phyloP scores from a whole-genome alignment of 1,140 invertebrate species.

The Lepidurus packardi region DNA sequence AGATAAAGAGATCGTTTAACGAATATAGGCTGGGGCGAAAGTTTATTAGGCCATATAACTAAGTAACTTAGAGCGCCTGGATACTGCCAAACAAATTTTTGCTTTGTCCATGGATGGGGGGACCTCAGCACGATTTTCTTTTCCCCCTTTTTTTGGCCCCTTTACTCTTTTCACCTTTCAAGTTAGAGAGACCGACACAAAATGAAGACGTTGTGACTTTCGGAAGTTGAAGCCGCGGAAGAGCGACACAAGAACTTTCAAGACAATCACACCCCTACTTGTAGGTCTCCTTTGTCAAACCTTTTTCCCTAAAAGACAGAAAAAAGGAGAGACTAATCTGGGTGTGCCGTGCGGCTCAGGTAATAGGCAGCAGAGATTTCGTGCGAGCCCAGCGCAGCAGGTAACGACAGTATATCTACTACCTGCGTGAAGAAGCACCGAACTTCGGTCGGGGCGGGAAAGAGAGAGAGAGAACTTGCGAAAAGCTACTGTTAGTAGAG shows the following conservation, averaged over 20 bases:
- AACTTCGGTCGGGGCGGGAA: neutral
- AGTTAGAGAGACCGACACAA: neutral
- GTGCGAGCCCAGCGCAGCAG: neutral
- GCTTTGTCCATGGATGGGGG: neutral
- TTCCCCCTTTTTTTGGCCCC: neutral
- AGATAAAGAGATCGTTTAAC: neutral
- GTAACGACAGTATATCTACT: neutral
- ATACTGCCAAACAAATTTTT: neutral
- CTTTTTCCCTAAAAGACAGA: neutral
- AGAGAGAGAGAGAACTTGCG: neutral
- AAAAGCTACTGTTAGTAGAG: slow-evolving; percentile 3
- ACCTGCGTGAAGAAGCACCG: neutral
- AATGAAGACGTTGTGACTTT: neutral
- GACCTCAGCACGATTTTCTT: neutral
- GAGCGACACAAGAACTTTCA: slow-evolving; percentile 11
- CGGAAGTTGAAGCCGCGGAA: slow-evolving; percentile 1
- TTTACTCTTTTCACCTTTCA: neutral
- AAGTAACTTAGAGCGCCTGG: neutral
- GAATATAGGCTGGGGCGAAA: neutral
- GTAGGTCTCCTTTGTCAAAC: neutral
- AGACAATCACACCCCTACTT: slow-evolving; percentile 3
- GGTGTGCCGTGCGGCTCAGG: neutral
- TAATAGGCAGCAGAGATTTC: neutral
- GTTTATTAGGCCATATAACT: neutral
- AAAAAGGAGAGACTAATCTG: slow-evolving; percentile 13